These are phyloP conservation scores for Amia ocellicauda DNA, from an alignment of 2,113 vertebrate genomes.

Conservation along the genomic window DNA sequence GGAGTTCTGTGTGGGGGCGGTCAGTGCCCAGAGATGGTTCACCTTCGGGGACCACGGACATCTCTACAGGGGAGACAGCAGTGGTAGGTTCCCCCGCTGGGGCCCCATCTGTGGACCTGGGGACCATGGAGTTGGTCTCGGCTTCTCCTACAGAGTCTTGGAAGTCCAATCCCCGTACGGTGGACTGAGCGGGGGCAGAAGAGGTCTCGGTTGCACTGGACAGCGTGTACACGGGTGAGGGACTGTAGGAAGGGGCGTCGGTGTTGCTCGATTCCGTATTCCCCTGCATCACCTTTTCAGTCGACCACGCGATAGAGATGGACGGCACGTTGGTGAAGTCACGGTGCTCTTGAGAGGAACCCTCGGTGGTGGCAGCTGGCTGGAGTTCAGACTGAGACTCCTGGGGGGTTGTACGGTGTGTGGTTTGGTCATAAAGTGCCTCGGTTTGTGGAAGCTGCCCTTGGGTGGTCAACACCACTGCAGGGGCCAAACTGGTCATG, in stretches of 20 bases:
- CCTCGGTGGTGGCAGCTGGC: conserved; percentile 20
- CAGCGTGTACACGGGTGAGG: background rate
- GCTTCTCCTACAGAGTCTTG: background rate
- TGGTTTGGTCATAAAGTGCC: background rate
- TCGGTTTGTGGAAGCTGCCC: background rate
- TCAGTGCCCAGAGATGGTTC: background rate
- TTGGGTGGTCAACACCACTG: background rate
- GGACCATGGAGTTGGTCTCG: background rate
- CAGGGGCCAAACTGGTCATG: background rate
- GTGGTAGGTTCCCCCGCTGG: background rate
- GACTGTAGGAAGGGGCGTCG: too few relatives aligned
- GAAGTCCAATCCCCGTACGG: background rate
- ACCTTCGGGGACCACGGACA: background rate
- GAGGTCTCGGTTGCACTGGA: background rate
- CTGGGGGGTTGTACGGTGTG: too few relatives aligned
- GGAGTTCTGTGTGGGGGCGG: background rate
- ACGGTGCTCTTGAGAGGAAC: conserved; percentile 10
- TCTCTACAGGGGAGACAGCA: background rate
- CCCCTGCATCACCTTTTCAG: background rate
- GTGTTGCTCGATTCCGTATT: background rate
- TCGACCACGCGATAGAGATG: conserved; percentile 48
- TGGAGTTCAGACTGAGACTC: background rate
- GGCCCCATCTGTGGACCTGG: background rate
- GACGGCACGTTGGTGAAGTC: conserved; percentile 31
- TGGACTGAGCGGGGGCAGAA: background rate